Evolutionary conservation across 2,888 invertebrate genomes (phyloP).

Genomic region (Polydrusus pterygomalis): DNA sequence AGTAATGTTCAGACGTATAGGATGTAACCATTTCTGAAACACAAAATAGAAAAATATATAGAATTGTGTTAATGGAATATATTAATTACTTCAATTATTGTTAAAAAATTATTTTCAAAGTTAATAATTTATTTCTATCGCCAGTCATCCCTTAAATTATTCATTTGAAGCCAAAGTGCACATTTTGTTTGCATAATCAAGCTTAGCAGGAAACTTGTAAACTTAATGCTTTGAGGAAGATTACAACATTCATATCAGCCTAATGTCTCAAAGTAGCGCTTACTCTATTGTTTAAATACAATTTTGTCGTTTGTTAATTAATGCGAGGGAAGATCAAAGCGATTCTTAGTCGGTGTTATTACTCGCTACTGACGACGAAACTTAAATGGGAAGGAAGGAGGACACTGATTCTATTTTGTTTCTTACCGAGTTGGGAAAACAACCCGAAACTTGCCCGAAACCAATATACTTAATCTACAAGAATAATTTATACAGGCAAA

Average conservation of each 20-base stretch:
- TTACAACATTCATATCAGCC: slow-evolving; percentile 58
- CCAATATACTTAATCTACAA: slow-evolving; percentile 54
- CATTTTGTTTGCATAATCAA: slow-evolving; percentile 58
- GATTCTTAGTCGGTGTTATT: slow-evolving; percentile 59
- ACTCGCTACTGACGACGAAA: slow-evolving; percentile 58
- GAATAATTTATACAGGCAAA: slow-evolving; percentile 52
- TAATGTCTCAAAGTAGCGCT: slow-evolving; percentile 58
- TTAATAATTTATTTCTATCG: slow-evolving; percentile 54
- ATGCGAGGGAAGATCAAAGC: slow-evolving; percentile 67
- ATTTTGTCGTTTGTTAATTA: slow-evolving; percentile 79
- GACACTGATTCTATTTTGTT: slow-evolving; percentile 59
- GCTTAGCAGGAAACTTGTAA: slow-evolving; percentile 49
- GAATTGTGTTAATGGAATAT: too few relatives aligned
- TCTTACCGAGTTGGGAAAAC: slow-evolving; percentile 55
- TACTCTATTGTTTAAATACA: slow-evolving; percentile 76
- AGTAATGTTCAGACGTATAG: too few relatives aligned
- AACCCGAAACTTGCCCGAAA: slow-evolving; percentile 53
- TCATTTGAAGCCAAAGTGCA: slow-evolving; percentile 53
- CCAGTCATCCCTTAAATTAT: slow-evolving; percentile 49
- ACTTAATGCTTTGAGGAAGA: slow-evolving; percentile 60
- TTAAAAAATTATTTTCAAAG: too few relatives aligned
- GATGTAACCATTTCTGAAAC: too few relatives aligned
- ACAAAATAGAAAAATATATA: too few relatives aligned
- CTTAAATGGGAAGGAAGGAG: slow-evolving; percentile 57
- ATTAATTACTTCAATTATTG: too few relatives aligned